Conservation (phyloP, 2,113 vertebrate genomes). For the Sinocyclocheilus rhinocerous region DNA sequence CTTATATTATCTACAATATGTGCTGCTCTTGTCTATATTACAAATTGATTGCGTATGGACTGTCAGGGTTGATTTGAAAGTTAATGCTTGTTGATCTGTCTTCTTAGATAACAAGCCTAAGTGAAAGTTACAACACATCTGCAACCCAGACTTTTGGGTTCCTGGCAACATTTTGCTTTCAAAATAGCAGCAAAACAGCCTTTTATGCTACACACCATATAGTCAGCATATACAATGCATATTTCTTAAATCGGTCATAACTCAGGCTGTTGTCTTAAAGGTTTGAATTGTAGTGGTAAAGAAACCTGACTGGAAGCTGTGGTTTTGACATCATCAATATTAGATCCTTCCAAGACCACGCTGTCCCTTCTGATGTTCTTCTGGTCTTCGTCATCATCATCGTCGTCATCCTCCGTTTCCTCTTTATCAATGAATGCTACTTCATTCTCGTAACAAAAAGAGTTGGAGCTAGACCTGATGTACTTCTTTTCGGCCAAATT, state of each 20-base stretch:
- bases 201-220: background rate
- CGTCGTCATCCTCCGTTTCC: conserved; percentile 83
- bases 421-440: conserved; percentile 94
- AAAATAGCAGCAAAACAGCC: background rate
- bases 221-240: background rate
- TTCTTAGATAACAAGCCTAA: background rate
- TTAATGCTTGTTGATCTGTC: conserved; percentile 5
- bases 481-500: conserved; percentile 92
- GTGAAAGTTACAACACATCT: background rate
- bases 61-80: background rate
- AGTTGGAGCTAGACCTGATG: conserved; percentile 84
- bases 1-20: background rate
- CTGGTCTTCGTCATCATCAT: conserved; percentile 69
- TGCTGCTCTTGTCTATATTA: background rate
- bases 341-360: conserved; percentile 80
- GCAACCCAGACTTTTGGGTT: background rate
- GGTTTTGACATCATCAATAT: conserved; percentile 80
- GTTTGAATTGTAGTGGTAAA: conserved; percentile 85
- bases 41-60: background rate
- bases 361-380: conserved; percentile 68
- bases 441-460: conserved; percentile 98
- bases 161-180: background rate
- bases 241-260: conserved; percentile 78
- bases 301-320: conserved; percentile 83
- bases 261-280: conserved; percentile 88